phyloP scores from a whole-genome alignment of 2,888 invertebrate species.

The Ashinkailepas kermadecensis region DNA sequence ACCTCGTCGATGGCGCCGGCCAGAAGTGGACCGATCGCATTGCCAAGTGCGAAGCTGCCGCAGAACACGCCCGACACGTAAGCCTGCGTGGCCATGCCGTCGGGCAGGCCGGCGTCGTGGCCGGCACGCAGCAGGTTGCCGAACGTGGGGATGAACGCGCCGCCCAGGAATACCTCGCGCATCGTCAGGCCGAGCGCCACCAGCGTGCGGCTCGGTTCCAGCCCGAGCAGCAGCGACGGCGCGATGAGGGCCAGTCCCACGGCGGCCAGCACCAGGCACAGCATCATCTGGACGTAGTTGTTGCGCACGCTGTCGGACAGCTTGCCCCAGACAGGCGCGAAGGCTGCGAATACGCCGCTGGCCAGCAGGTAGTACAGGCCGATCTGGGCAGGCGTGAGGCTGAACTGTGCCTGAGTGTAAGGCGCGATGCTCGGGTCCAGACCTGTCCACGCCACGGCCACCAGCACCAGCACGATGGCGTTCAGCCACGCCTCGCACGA shows the following conservation, averaged over 20 bases:
- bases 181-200: constrained; percentile 3
- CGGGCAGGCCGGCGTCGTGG: neutral
- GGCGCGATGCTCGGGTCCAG: constrained; percentile 5
- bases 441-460: constrained; percentile 8
- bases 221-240: neutral
- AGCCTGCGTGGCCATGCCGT: constrained; percentile 7
- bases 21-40: neutral
- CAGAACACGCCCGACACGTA: neutral
- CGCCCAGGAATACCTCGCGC: constrained; percentile 16
- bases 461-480: neutral
- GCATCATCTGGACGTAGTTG: constrained; percentile 11
- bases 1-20: neutral
- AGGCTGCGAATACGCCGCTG: neutral
- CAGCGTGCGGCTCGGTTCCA: neutral
- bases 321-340: constrained; percentile 5
- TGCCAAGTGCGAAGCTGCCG: neutral
- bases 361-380: constrained; percentile 13
- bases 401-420: neutral
- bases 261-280: constrained; percentile 2
- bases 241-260: neutral
- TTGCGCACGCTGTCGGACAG: neutral
- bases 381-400: neutral
- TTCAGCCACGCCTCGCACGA: neutral
- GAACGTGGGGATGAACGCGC: constrained; percentile 18
- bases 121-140: constrained; percentile 12